Evolutionary conservation across 2,888 invertebrate genomes (phyloP).

Genomic region (Drosophila mettleri): DNA sequence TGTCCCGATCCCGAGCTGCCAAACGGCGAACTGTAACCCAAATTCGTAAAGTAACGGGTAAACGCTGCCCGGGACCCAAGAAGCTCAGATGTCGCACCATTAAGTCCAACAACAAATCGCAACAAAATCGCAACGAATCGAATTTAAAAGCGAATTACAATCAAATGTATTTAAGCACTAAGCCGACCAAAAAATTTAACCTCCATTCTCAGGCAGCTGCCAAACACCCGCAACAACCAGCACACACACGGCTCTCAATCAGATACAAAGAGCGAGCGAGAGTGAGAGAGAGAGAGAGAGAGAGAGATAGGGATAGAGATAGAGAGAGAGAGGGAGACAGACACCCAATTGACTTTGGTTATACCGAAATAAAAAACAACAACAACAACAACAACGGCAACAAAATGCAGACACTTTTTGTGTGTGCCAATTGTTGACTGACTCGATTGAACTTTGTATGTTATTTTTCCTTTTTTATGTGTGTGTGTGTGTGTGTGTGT

Average conservation of each 20-base stretch:
- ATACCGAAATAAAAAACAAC: constrained; percentile 32
- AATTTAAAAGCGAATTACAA: constrained; percentile 81
- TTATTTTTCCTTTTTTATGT: constrained; percentile 23
- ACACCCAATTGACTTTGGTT: constrained; percentile 69
- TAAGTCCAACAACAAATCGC: constrained; percentile 79
- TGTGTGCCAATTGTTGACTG: constrained; percentile 72
- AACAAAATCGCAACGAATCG: constrained; percentile 70
- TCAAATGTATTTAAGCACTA: constrained; percentile 79
- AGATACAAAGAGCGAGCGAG: constrained; percentile 16
- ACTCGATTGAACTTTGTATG: constrained; percentile 75
- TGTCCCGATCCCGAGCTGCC: neutral
- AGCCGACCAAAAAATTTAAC: constrained; percentile 71
- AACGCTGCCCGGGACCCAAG: constrained; percentile 8
- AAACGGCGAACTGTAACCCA: constrained; percentile 11
- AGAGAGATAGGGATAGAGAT: constrained; percentile 5
- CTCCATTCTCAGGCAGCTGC: constrained; percentile 24
- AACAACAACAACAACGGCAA: constrained; percentile 9
- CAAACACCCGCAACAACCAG: constrained; percentile 17
- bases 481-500: constrained; percentile 16
- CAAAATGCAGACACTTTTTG: constrained; percentile 2
- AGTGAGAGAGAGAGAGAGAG: constrained; percentile 6
- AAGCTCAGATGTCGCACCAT: constrained; percentile 78
- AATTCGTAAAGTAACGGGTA: constrained; percentile 5
- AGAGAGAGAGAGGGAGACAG: constrained; percentile 26
- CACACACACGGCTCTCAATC: constrained; percentile 18